Percentiles rank a stretch among this genome's conserved stretches.
Conservation (phyloP, 2,888 invertebrate species). For the Acrocera orbiculus region DNA sequence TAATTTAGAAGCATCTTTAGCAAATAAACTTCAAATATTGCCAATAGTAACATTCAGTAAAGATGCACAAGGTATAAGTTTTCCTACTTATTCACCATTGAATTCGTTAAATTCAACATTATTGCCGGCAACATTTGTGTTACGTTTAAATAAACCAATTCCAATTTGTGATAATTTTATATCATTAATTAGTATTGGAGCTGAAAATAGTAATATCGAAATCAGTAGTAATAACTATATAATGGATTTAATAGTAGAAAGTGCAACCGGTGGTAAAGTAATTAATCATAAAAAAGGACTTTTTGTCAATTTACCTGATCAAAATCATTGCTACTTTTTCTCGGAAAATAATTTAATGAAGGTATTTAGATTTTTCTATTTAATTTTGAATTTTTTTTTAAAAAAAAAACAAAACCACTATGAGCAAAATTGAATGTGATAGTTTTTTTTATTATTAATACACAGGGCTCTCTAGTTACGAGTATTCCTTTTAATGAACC, state of each 20-base stretch:
- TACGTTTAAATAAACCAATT: constrained; percentile 62
- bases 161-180: constrained; percentile 68
- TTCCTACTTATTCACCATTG: constrained; percentile 64
- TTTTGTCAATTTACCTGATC: constrained; percentile 80
- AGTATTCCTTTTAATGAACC: constrained; percentile 89
- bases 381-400: neutral
- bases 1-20: constrained; percentile 73
- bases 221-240: constrained; percentile 12
- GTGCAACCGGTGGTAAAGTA: constrained; percentile 55
- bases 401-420: neutral
- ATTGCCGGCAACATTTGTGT: constrained; percentile 78
- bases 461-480: constrained; percentile 26
- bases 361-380: constrained; percentile 36
- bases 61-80: constrained; percentile 19
- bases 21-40: constrained; percentile 39
- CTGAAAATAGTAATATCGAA: constrained; percentile 13
- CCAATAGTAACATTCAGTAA: constrained; percentile 23
- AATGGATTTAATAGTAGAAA: constrained; percentile 55
- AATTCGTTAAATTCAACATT: constrained; percentile 72
- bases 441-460: constrained; percentile 2
- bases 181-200: constrained; percentile 31
- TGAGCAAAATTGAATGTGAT: too few species aligned
- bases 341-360: constrained; percentile 62
- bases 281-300: constrained; percentile 61
- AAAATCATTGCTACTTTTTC: constrained; percentile 85